These are phyloP conservation scores for Tachyglossus aculeatus DNA, from an alignment of 2,797 vertebrate species.

Conservation along the genomic window DNA sequence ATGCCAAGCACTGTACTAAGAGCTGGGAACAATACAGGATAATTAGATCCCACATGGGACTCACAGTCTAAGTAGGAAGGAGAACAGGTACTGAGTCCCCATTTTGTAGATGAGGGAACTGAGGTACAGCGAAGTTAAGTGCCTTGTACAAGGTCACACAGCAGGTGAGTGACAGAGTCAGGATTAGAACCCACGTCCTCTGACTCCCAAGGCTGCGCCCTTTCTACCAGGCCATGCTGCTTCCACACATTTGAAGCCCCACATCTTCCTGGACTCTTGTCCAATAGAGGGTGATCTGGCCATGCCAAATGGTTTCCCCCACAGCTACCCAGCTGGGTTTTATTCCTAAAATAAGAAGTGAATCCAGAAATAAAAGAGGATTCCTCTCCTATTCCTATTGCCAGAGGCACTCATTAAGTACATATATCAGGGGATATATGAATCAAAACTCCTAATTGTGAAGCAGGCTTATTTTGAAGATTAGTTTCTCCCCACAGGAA, in stretches of 20 bases:
- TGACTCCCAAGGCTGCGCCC: not conserved
- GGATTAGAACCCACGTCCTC: not conserved
- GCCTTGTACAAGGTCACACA: too few relatives aligned
- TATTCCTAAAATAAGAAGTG: conserved; percentile 6
- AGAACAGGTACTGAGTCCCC: too few relatives aligned
- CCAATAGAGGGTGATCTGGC: too few relatives aligned
- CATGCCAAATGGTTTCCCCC: too few relatives aligned
- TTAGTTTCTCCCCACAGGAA: conserved; percentile 44
- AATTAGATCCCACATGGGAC: too few relatives aligned
- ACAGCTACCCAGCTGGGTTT: not conserved
- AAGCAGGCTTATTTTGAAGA: conserved; percentile 55
- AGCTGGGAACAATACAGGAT: too few relatives aligned
- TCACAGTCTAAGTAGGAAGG: too few relatives aligned
- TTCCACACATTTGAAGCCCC: not conserved
- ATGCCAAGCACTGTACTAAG: too few relatives aligned
- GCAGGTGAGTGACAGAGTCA: too few relatives aligned
- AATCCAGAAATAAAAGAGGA: conserved; percentile 18
- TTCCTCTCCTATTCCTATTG: conserved; percentile 29
- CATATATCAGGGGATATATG: conserved; percentile 43
- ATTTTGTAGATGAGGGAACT: too few relatives aligned
- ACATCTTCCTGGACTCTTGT: too few relatives aligned
- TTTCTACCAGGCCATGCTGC: not conserved
- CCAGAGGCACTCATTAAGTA: conserved; percentile 56
- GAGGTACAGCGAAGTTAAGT: too few relatives aligned
- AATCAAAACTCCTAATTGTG: conserved; percentile 40